These are phyloP conservation scores for Crocallis elinguaria DNA, from an alignment of 2,888 invertebrate genomes.

Conservation along the genomic window DNA sequence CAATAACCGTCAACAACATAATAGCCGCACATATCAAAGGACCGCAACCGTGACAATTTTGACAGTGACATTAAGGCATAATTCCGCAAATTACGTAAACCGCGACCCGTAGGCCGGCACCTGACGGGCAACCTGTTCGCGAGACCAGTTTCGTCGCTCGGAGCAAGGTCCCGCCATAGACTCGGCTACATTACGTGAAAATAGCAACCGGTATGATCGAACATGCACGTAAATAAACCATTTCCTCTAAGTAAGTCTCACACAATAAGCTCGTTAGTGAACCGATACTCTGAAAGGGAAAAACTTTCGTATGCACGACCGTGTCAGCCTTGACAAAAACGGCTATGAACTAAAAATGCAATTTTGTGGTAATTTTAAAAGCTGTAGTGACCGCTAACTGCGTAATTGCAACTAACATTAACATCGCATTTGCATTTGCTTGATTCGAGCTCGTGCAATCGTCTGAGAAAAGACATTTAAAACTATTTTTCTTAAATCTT, in stretches of 20 bases:
- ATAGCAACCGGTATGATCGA: slow-evolving; percentile 21
- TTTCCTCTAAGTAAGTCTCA: slow-evolving; percentile 11
- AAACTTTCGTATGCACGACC: slow-evolving; percentile 9
- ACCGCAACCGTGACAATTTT: slow-evolving; percentile 33
- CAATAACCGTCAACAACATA: not conserved
- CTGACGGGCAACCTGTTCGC: slow-evolving; percentile 60
- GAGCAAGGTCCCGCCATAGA: slow-evolving; percentile 75
- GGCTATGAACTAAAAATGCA: slow-evolving; percentile 18
- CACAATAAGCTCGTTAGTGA: slow-evolving; percentile 5
- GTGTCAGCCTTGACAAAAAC: slow-evolving; percentile 31
- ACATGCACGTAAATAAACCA: slow-evolving; percentile 18
- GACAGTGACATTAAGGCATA: slow-evolving; percentile 49
- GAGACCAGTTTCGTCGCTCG: slow-evolving; percentile 65
- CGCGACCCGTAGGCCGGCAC: slow-evolving; percentile 46
- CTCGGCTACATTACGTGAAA: slow-evolving; percentile 41
- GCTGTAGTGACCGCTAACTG: slow-evolving; percentile 17
- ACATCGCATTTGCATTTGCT: slow-evolving; percentile 22
- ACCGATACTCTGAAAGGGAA: not conserved
- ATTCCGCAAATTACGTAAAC: slow-evolving; percentile 66
- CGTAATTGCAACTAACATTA: slow-evolving; percentile 22
- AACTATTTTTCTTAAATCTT: not conserved
- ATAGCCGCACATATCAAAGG: slow-evolving; percentile 26
- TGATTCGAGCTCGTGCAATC: slow-evolving; percentile 8
- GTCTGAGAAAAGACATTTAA: not conserved
- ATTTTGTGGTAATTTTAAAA: slow-evolving; percentile 21